phyloP scores from a whole-genome alignment of 2,797 vertebrate species.

The Arnoldichthys spilopterus region DNA sequence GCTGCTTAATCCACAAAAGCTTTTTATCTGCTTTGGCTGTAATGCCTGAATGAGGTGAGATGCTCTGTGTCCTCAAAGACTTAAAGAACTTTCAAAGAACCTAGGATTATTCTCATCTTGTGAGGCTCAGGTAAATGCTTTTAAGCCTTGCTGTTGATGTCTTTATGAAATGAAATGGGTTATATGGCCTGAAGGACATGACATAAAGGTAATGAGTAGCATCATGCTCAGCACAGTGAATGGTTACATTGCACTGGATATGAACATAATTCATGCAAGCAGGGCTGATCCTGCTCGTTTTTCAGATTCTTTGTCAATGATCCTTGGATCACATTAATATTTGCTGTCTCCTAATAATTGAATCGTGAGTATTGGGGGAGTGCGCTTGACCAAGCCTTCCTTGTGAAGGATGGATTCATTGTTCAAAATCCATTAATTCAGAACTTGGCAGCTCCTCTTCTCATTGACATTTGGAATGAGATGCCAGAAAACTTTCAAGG shows the following conservation, averaged over 20 bases:
- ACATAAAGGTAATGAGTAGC: slow-evolving; percentile 29
- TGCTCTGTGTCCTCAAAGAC: slow-evolving; percentile 48
- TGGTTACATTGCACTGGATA: slow-evolving; percentile 21
- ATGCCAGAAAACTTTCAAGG: slow-evolving; percentile 57
- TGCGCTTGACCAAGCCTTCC: slow-evolving; percentile 29
- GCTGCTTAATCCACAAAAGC: slow-evolving; percentile 57
- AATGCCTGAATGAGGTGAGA: slow-evolving; percentile 43
- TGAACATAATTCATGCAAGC: slow-evolving; percentile 41
- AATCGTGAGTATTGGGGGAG: slow-evolving; percentile 46
- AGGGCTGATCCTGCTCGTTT: slow-evolving; percentile 28
- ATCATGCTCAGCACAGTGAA: slow-evolving; percentile 28
- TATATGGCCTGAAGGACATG: slow-evolving; percentile 26
- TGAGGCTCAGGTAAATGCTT: slow-evolving; percentile 15
- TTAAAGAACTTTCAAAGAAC: slow-evolving; percentile 40
- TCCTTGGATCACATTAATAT: slow-evolving; percentile 49
- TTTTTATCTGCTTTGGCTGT: slow-evolving; percentile 55
- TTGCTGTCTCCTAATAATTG: slow-evolving; percentile 50
- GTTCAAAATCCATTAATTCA: slow-evolving; percentile 51
- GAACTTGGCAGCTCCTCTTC: slow-evolving; percentile 45
- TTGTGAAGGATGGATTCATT: slow-evolving; percentile 52
- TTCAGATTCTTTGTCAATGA: slow-evolving; percentile 49
- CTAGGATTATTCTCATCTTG: slow-evolving; percentile 19
- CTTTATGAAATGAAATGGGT: slow-evolving; percentile 27
- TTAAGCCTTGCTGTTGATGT: not conserved
- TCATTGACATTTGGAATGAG: slow-evolving; percentile 50